A percentile compares a stretch with the other conserved stretches of the same genome.
phyloP scores from a whole-genome alignment of 2,888 invertebrate genomes.

The Pasiphila rectangulata region DNA sequence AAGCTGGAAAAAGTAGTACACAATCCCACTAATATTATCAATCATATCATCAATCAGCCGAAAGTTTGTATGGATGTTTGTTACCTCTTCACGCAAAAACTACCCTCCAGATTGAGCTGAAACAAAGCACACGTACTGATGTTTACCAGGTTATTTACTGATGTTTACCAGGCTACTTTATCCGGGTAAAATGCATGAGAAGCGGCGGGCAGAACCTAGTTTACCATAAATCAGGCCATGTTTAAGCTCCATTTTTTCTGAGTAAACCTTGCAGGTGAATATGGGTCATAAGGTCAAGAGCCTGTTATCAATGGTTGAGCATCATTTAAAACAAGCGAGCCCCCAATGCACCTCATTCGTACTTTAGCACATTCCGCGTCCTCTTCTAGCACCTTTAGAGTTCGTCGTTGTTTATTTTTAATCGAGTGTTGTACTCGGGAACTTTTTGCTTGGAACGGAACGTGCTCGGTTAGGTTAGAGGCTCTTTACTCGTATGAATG shows the following conservation, averaged over 20 bases:
- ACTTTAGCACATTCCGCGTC: conserved; percentile 17
- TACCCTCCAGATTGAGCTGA: no score
- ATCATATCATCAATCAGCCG: no score
- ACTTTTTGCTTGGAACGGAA: conserved; percentile 9
- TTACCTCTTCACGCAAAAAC: no score
- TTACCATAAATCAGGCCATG: conserved; percentile 28
- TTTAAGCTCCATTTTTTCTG: conserved; percentile 25
- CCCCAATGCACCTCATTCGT: conserved; percentile 7
- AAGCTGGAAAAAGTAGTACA: conserved; percentile 13
- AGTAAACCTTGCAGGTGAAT: conserved; percentile 12
- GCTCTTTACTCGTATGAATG: conserved; percentile 2
- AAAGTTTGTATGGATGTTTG: no score
- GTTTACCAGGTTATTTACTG: no score
- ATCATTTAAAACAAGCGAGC: conserved; percentile 28
- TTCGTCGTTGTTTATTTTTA: conserved; percentile 21
- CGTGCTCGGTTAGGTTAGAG: neutral
- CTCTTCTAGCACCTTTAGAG: conserved; percentile 24
- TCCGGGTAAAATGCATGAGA: no score
- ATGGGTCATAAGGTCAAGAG: conserved; percentile 30
- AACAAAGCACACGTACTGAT: no score
- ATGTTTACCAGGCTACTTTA: no score
- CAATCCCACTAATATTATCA: no score
- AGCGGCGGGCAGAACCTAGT: no score
- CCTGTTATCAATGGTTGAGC: conserved; percentile 29
- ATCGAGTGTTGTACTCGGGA: conserved; percentile 12